Conservation (phyloP, 1,140 invertebrate species). For the Lethrus apterus region DNA sequence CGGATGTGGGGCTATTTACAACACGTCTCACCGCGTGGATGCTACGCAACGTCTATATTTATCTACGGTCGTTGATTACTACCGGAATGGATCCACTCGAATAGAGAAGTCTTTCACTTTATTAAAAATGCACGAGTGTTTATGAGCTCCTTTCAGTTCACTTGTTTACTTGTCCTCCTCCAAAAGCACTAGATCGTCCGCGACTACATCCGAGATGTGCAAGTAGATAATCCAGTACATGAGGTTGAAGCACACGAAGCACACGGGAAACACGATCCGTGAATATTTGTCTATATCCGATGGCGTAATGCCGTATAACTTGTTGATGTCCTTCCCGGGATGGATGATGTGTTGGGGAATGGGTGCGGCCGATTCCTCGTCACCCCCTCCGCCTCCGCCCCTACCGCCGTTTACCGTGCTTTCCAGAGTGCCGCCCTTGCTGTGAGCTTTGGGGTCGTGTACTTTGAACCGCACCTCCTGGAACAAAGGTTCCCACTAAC, state of each 20-base stretch:
- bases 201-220: conserved; percentile 90
- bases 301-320: conserved; percentile 82
- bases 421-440: conserved; percentile 82
- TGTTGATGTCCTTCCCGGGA: conserved; percentile 66
- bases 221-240: conserved; percentile 98
- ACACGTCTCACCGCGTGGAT: conserved; percentile 29
- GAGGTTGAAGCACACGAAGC: conserved; percentile 94
- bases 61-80: conserved; percentile 27
- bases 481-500: conserved; percentile 67
- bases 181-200: conserved; percentile 82
- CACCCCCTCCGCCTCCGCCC: conserved; percentile 54
- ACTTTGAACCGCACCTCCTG: conserved; percentile 93
- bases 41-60: conserved; percentile 25
- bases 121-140: conserved; percentile 28
- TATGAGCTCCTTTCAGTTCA: conserved; percentile 14
- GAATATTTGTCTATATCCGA: conserved; percentile 97
- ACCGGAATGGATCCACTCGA: conserved; percentile 24
- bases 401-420: conserved; percentile 77
- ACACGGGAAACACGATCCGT: conserved; percentile 90
- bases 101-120: conserved; percentile 16
- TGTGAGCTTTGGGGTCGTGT: conserved; percentile 85
- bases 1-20: conserved; percentile 25
- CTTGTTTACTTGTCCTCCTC: conserved; percentile 65
- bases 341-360: conserved; percentile 68
- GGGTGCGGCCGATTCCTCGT: conserved; percentile 58